These are phyloP conservation scores for Drosophila peninsularis DNA, from an alignment of 2,888 invertebrate species.

Conservation along the genomic window DNA sequence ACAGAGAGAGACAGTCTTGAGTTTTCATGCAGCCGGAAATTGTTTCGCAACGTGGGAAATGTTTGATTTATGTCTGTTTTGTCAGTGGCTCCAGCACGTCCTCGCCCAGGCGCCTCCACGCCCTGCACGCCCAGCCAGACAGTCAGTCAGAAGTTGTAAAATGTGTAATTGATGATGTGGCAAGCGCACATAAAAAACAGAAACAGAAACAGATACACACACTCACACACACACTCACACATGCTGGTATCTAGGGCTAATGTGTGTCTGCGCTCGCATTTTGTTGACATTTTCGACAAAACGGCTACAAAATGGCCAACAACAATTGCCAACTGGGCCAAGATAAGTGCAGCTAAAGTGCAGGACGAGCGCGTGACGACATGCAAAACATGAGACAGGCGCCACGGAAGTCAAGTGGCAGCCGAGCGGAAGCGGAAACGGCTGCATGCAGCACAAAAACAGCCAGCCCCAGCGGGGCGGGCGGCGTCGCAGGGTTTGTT, in stretches of 20 bases:
- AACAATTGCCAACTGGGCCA: constrained; percentile 41
- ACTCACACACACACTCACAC: no score
- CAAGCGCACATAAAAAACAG: constrained; percentile 68
- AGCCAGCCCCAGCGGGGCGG: background rate
- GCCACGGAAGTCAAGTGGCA: constrained; percentile 55
- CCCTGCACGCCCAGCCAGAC: background rate
- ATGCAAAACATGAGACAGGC: constrained; percentile 65
- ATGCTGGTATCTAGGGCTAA: constrained; percentile 41
- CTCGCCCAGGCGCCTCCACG: background rate
- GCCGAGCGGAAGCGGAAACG: constrained; percentile 72
- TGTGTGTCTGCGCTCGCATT: constrained; percentile 59
- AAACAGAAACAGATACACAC: constrained; percentile 6
- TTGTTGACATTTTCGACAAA: constrained; percentile 79
- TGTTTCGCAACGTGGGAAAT: constrained; percentile 80
- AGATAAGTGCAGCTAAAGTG: constrained; percentile 74
- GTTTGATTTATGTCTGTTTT: constrained; percentile 80
- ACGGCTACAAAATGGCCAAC: constrained; percentile 69
- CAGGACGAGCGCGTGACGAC: constrained; percentile 74
- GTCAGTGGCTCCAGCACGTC: constrained; percentile 65
- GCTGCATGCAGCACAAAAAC: constrained; percentile 57
- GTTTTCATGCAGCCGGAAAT: constrained; percentile 73
- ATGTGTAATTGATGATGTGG: constrained; percentile 79
- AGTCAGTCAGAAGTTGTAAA: constrained; percentile 72
- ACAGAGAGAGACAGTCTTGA: constrained; percentile 52
- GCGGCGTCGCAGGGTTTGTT: background rate